Percentiles rank a stretch among this genome's conserved stretches.
Conservation (phyloP, 2,797 vertebrate genomes). For the Sebastes jordani region DNA sequence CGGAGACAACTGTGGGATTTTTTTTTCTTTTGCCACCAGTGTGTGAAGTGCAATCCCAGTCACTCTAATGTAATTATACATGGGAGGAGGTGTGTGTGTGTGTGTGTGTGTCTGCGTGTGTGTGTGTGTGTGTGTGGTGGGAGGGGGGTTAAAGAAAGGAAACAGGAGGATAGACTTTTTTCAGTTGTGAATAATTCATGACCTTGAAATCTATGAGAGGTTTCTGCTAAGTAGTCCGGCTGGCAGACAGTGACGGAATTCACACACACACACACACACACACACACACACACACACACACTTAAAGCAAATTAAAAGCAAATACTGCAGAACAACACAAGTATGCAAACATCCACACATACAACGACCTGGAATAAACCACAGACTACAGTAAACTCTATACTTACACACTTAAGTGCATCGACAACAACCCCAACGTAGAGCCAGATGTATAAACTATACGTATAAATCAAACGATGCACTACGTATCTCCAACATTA, state of each 20-base stretch:
- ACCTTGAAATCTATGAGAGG: constrained; percentile 42
- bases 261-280: background rate
- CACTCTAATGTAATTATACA: constrained; percentile 56
- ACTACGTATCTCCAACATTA: background rate
- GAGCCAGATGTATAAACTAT: background rate
- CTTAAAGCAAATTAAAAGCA: background rate
- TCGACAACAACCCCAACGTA: background rate
- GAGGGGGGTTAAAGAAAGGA: constrained; percentile 20
- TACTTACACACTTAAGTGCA: background rate
- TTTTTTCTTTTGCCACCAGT: constrained; percentile 4
- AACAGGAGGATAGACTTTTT: constrained; percentile 34
- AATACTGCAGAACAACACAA: background rate
- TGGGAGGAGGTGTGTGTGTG: background rate
- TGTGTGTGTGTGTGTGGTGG: background rate
- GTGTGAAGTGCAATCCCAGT: constrained; percentile 48
- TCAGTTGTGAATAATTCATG: constrained; percentile 67
- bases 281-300: background rate
- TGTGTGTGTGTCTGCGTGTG: background rate
- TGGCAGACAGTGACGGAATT: constrained; percentile 36
- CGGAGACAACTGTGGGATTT: background rate
- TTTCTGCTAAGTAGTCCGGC: constrained; percentile 49
- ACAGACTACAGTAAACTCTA: background rate
- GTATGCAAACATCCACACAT: background rate
- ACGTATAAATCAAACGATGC: background rate
- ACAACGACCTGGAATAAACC: background rate